These are phyloP conservation scores for Candoia aspera DNA, from an alignment of 2,113 vertebrate genomes.

Conservation along the genomic window DNA sequence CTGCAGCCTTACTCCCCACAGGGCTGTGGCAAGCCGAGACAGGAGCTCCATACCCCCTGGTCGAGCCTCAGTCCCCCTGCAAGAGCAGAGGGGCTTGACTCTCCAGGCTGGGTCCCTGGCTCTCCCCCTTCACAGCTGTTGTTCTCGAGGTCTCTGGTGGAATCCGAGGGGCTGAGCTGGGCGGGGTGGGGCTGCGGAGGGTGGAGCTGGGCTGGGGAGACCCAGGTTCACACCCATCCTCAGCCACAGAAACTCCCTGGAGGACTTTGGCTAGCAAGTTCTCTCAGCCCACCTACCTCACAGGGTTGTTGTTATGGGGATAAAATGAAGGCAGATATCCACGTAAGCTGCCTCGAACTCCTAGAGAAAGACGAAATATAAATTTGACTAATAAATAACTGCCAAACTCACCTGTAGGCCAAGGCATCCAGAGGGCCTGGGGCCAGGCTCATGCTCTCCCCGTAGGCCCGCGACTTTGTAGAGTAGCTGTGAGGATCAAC, in stretches of 20 bases:
- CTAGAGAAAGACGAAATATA: background rate
- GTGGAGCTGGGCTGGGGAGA: background rate
- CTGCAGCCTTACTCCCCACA: background rate
- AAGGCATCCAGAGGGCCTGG: conserved; percentile 75
- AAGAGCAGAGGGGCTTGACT: background rate
- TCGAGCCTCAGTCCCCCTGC: background rate
- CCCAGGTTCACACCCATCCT: background rate
- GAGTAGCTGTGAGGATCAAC: conserved; percentile 80
- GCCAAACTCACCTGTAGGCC: conserved; percentile 79
- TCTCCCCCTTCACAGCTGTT: background rate
- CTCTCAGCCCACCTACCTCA: background rate
- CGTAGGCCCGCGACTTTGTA: conserved; percentile 84
- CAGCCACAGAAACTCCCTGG: background rate
- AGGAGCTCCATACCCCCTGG: background rate
- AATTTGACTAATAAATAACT: background rate
- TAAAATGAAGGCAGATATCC: background rate
- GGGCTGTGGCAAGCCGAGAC: background rate
- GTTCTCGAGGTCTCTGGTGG: background rate
- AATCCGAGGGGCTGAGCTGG: background rate
- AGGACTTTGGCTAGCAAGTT: background rate
- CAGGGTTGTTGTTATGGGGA: background rate
- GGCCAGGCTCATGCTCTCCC: conserved; percentile 74
- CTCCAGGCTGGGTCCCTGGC: too few relatives aligned
- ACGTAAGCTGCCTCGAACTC: background rate
- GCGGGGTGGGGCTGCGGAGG: too few relatives aligned